Evolutionary conservation across 2,888 invertebrate genomes (phyloP), one percentile per base, ranked within the genome.

Genomic region (Lasioglossum villosulum): DNA sequence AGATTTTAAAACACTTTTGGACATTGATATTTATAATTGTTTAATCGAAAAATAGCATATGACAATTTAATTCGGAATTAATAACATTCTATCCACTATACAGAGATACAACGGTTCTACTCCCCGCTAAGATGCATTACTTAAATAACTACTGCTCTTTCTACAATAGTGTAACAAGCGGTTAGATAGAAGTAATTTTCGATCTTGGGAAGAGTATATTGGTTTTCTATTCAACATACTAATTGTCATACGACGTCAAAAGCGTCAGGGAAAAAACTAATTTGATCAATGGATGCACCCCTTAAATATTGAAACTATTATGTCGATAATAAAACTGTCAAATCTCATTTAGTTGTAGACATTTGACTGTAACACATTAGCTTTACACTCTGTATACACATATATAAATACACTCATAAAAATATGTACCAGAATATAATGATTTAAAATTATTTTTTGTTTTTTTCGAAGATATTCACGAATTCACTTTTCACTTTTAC

Each of bases 381-480:
- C 39, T 70, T 70, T 70, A 81, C 72, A 78, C 73, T 52, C 83
- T 82, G 23, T 86, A 88, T 87, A 80, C 86, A 81, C 80, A 88
- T 63, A 81, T 56, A 71, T 88, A 74, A 79, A 77, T 52, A 63
- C 27, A n/a, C 63, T 14, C 52, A 52, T 14, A 82, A 52, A 82
- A 77, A 77, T 39, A 80, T 27, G 68, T 81, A 81, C 52, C 37
- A 56, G 27, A 70, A 56, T 82, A 39, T 37, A n/a, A 56, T 70
- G 74, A 84, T 83, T 73, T 68, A 23, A 63, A 63, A 68, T 34
- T 68, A 68, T 34, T 23, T 68, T 10, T 82, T 74, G 68, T 77
- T 77, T 83, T 77, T 83, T 77, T 83, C 68, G 19, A 45, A 68
- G 76, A 6, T 66, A 73, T 42, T 77, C 39, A 30, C 30, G 39